These are phyloP conservation scores for Cranoglanis bouderius DNA, from an alignment of 2,113 vertebrate species.

Conservation along the genomic window DNA sequence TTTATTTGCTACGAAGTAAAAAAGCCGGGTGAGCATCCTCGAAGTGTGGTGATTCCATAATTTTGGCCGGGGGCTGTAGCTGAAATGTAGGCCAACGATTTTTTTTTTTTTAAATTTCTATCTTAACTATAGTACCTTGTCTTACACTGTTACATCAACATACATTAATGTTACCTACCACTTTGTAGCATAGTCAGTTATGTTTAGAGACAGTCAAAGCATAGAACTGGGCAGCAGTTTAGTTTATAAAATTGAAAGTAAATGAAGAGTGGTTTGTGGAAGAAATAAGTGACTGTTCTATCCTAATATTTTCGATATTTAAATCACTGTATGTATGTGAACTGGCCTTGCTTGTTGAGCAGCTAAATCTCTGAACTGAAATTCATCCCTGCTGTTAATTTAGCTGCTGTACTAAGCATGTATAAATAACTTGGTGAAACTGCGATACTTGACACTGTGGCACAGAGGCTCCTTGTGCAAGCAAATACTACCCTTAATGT, in stretches of 20 bases:
- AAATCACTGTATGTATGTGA: not conserved
- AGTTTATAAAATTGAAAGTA: not conserved
- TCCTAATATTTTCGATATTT: not conserved
- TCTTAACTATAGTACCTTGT: not conserved
- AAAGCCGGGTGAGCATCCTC: too few species aligned
- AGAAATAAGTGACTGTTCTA: not conserved
- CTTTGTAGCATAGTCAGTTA: not conserved
- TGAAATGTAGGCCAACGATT: not conserved
- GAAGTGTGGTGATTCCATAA: too few species aligned
- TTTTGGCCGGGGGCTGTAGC: not conserved
- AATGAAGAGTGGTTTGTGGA: not conserved
- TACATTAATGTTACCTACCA: not conserved
- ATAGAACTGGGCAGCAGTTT: not conserved
- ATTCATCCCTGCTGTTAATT: constrained; percentile 51
- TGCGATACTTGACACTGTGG: constrained; percentile 60
- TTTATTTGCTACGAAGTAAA: too few species aligned
- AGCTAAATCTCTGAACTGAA: constrained; percentile 15
- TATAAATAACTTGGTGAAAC: constrained; percentile 78
- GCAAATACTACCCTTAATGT: constrained; percentile 21
- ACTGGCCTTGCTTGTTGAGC: not conserved
- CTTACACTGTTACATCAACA: not conserved
- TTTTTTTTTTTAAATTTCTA: not conserved
- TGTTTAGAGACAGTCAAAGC: not conserved
- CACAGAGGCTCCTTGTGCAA: constrained; percentile 46
- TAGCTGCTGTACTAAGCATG: constrained; percentile 58